A percentile compares a stretch with the other conserved stretches of the same genome.
These are phyloP conservation scores for Petrolisthes cinctipes DNA, from an alignment of 2,888 invertebrate genomes.

Conservation along the genomic window DNA sequence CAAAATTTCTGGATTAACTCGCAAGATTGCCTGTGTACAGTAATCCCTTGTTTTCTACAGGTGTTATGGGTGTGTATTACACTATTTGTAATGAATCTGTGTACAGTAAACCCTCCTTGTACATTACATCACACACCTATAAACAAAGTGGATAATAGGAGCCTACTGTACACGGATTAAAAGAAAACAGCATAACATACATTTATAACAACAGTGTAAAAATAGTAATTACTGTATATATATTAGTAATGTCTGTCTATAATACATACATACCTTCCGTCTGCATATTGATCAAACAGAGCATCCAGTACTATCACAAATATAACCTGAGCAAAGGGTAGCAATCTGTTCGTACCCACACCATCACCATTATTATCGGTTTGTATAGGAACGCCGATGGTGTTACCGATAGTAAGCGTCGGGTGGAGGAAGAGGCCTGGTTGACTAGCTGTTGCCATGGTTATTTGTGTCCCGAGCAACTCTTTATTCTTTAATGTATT, in stretches of 20 bases:
- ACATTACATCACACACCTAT: too few relatives aligned
- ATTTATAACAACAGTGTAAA: too few relatives aligned
- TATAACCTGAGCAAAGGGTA: not conserved
- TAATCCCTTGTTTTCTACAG: too few relatives aligned
- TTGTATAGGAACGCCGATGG: slow-evolving; percentile 5
- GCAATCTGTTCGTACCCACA: not conserved
- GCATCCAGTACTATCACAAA: slow-evolving; percentile 28
- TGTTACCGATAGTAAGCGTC: not conserved
- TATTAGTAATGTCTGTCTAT: not conserved
- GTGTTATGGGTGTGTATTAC: too few relatives aligned
- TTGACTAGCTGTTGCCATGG: not conserved
- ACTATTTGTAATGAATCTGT: too few relatives aligned
- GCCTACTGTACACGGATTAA: too few relatives aligned
- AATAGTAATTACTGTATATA: not conserved
- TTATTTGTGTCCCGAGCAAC: not conserved
- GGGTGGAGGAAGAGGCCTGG: slow-evolving; percentile 13
- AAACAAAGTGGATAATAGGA: too few relatives aligned
- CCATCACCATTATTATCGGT: slow-evolving; percentile 16
- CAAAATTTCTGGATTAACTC: too few relatives aligned
- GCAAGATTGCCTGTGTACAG: too few relatives aligned
- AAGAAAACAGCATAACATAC: too few relatives aligned
- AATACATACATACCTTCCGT: not conserved
- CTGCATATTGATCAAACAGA: not conserved
- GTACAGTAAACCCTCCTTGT: too few relatives aligned
- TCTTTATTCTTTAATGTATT: too few relatives aligned